Percentiles rank a stretch among this genome's conserved stretches.
Conservation (phyloP, 2,113 vertebrate species). For the Triplophysa rosa region DNA sequence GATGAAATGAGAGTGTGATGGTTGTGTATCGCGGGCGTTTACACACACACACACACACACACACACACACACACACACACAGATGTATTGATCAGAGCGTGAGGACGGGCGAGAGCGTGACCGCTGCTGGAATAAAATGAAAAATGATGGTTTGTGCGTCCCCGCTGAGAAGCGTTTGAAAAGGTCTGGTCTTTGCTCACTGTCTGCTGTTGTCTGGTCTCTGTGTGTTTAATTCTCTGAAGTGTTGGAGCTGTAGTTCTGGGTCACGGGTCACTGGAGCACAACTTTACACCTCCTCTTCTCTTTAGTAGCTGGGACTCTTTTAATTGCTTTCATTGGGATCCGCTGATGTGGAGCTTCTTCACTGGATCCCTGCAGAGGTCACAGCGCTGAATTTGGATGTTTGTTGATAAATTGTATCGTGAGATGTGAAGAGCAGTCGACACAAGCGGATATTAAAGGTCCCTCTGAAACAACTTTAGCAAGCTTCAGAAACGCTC, state of each 20-base stretch:
- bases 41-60: conserved; percentile 57
- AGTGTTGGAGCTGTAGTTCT: conserved; percentile 17
- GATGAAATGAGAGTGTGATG: conserved; percentile 64
- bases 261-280: conserved; percentile 33
- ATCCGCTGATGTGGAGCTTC: conserved; percentile 10
- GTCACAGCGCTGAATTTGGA: conserved; percentile 33
- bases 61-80: conserved; percentile 59
- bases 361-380: background rate
- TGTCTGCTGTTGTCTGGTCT: conserved; percentile 7
- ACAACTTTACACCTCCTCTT: conserved; percentile 24
- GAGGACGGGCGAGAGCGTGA: conserved; percentile 52
- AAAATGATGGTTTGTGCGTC: conserved; percentile 57
- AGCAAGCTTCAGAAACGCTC: no score
- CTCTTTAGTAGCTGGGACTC: conserved; percentile 49
- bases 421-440: conserved; percentile 42
- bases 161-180: conserved; percentile 54
- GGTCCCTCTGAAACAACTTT: conserved; percentile 13
- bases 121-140: conserved; percentile 58
- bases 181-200: conserved; percentile 16
- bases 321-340: conserved; percentile 53
- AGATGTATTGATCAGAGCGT: conserved; percentile 68
- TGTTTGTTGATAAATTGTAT: conserved; percentile 46
- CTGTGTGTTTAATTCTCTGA: conserved; percentile 22
- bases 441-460: conserved; percentile 45
- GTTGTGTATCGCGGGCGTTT: conserved; percentile 51